Evolutionary conservation across 1,140 invertebrate species (phyloP), one percentile per base, ranked within the genome.

Genomic region (Platyura marginata): DNA sequence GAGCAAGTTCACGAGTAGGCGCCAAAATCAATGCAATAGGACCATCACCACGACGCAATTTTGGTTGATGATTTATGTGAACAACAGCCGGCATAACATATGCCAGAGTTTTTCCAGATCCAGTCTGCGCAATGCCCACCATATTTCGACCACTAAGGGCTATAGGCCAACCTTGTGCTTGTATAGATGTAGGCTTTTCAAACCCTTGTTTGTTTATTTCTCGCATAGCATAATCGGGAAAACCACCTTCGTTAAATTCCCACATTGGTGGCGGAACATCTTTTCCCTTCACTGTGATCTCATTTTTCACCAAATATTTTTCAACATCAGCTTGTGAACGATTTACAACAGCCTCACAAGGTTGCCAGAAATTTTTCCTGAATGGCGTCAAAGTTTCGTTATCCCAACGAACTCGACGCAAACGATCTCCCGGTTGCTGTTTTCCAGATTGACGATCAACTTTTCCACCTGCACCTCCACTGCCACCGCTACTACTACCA

Each of bases 111-210:
- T 93, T 92, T 34, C 89, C 89, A 32, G 87, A 92, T 21, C 88
- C 89, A n/a, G 90, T 94, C 44, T 90, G 90, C 35, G 94, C 93
- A 50, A 97, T 95, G 23, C 90, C 92, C 3, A 93, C 86, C 73
- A 95, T 78, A 64, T 97, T 89, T 52, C 79, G 67, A 21, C 92
- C 92, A 62, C 81, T 85, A 21, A 96, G 63, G 40, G 90, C 90
- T 51, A 94, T 89, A 2, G 91, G 90, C 89, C 90, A 94, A 20
- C 84, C 83, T 63, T 88, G 83, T 11, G 82, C 75, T 64, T 92
- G 86, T 52, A 92, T 95, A 10, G 86, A 74, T 29, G 90, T 94
- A 9, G 90, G 90, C 51, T 77, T 73, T 51, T 74, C 75, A 61
- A 90, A 93, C 38, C 79, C 81, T 66, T 78, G 75, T 52, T 88